These are phyloP conservation scores for Drosophila mercatorum DNA, from an alignment of 2,888 invertebrate genomes.

Conservation along the genomic window DNA sequence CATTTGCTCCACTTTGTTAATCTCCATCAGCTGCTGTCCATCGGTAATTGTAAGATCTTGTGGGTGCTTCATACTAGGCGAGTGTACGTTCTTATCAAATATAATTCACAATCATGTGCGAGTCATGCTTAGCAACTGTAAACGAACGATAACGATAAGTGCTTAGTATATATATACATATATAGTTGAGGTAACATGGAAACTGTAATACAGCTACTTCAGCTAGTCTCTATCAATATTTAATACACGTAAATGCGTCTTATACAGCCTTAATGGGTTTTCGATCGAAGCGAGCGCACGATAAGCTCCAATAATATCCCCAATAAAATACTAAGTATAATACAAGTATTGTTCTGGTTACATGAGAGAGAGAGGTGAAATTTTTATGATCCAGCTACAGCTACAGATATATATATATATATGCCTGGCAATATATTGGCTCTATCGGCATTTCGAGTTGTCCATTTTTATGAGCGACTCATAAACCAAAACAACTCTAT, in stretches of 20 bases:
- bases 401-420: neutral
- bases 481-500: slow-evolving; percentile 56
- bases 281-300: slow-evolving; percentile 27
- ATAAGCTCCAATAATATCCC: slow-evolving; percentile 45
- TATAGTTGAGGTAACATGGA: slow-evolving; percentile 26
- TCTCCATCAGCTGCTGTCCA: slow-evolving; percentile 65
- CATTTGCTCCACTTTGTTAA: slow-evolving; percentile 68
- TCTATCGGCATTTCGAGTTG: slow-evolving; percentile 15
- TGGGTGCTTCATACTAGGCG: slow-evolving; percentile 77
- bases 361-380: neutral
- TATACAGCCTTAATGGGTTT: slow-evolving; percentile 47
- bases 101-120: slow-evolving; percentile 36
- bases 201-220: slow-evolving; percentile 30
- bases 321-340: slow-evolving; percentile 37
- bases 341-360: slow-evolving; percentile 21
- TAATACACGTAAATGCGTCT: slow-evolving; percentile 9
- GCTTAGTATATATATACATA: slow-evolving; percentile 34
- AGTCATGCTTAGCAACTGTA: slow-evolving; percentile 55
- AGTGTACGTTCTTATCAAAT: slow-evolving; percentile 31
- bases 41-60: slow-evolving; percentile 63
- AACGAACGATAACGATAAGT: slow-evolving; percentile 43
- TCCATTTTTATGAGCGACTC: slow-evolving; percentile 36
- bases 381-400: slow-evolving; percentile 41
- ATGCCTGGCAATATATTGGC: slow-evolving; percentile 21
- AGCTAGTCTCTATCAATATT: slow-evolving; percentile 9